Conservation (phyloP, 2,888 invertebrate genomes). For the Drosophila lacicola region DNA sequence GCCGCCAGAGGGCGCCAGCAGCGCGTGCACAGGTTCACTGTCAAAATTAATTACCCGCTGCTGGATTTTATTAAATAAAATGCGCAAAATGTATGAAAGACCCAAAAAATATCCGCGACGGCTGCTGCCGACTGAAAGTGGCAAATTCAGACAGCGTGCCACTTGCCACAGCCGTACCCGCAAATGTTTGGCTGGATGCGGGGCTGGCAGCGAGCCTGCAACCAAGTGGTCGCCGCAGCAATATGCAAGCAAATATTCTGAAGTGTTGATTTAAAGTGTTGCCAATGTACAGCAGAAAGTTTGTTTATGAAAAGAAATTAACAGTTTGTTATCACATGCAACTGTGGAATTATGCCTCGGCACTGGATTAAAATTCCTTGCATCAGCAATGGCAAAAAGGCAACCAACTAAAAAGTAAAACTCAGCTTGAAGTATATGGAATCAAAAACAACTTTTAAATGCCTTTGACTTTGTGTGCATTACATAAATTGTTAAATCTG, state of each 20-base stretch:
- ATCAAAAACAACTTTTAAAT: slow-evolving; percentile 7
- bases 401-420: slow-evolving; percentile 9
- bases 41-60: slow-evolving; percentile 78
- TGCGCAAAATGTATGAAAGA: slow-evolving; percentile 44
- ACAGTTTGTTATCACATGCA: slow-evolving; percentile 26
- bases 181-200: slow-evolving; percentile 37
- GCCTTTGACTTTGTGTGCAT: background rate
- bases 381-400: slow-evolving; percentile 3
- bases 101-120: slow-evolving; percentile 27
- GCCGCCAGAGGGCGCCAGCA: slow-evolving; percentile 40
- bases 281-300: slow-evolving; percentile 55
- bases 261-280: slow-evolving; percentile 73
- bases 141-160: slow-evolving; percentile 25
- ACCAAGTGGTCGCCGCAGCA: slow-evolving; percentile 43
- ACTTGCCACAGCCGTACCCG: slow-evolving; percentile 53
- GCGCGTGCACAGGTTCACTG: slow-evolving; percentile 77
- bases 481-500: slow-evolving; percentile 7
- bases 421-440: slow-evolving; percentile 1
- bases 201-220: background rate
- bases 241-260: slow-evolving; percentile 60
- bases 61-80: slow-evolving; percentile 76
- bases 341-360: background rate
- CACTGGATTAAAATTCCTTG: slow-evolving; percentile 36
- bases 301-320: slow-evolving; percentile 65
- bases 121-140: slow-evolving; percentile 40